A percentile compares a stretch with the other conserved stretches of the same genome.
Conservation (phyloP, 2,113 vertebrate species). For the Acrocephalus kingi region DNA sequence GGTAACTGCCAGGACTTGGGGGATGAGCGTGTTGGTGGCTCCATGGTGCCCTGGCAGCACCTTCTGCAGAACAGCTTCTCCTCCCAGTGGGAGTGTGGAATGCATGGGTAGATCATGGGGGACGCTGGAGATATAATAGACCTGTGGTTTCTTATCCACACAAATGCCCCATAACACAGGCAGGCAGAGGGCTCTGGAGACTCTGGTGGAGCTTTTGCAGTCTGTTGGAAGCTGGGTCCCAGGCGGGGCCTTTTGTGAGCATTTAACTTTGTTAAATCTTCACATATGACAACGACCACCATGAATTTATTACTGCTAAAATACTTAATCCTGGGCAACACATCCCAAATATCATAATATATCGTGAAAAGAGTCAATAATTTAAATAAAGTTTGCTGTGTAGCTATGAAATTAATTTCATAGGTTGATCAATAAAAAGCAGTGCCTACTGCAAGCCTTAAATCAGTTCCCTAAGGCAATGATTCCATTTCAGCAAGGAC, state of each 20-base stretch:
- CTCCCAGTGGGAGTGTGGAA: not conserved
- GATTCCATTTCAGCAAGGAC: not conserved
- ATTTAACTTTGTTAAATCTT: not conserved
- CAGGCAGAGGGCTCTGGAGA: not conserved
- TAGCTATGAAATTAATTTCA: not conserved
- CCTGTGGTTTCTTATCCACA: not conserved
- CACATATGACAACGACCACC: not conserved
- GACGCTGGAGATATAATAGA: not conserved
- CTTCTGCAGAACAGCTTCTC: not conserved
- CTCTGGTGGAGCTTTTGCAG: not conserved
- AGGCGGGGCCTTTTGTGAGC: not conserved
- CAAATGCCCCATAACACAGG: not conserved
- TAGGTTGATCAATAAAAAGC: not conserved
- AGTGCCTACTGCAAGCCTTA: not conserved
- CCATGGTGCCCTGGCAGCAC: not conserved
- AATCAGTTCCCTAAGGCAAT: not conserved
- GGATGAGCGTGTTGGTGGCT: accelerated
- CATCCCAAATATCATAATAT: not conserved
- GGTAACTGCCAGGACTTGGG: constrained; percentile 67
- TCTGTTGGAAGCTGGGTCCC: not conserved
- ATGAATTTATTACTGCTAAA: not conserved
- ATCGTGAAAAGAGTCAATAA: not conserved
- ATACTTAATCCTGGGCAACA: not conserved
- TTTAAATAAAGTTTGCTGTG: not conserved
- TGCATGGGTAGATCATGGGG: not conserved